Evolutionary conservation across 2,888 invertebrate genomes (phyloP).

Genomic region (Rhagonycha fulva): DNA sequence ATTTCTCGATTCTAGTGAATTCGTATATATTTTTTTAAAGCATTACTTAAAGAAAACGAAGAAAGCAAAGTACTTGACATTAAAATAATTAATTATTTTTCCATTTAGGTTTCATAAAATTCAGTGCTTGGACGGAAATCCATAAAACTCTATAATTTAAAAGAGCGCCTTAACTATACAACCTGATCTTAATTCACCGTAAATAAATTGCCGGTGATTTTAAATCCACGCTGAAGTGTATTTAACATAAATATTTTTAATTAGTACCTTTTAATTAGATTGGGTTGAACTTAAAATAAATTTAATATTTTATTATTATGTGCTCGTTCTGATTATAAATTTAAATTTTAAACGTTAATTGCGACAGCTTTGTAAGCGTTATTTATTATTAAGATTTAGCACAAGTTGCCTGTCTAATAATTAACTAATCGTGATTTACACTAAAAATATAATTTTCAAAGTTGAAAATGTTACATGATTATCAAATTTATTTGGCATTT

Average conservation of each 20-base stretch:
- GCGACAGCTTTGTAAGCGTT: not conserved
- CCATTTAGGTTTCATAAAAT: not conserved
- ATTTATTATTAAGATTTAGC: constrained; percentile 2
- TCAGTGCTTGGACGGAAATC: not conserved
- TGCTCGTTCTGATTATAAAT: not conserved
- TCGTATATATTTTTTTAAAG: not conserved
- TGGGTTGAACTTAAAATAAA: not conserved
- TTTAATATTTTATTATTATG: not conserved
- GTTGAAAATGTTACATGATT: not conserved
- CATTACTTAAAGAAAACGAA: not conserved
- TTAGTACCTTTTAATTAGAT: not conserved
- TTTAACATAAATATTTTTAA: not conserved
- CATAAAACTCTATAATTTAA: not conserved
- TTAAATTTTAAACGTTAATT: not conserved
- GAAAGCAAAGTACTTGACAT: not conserved
- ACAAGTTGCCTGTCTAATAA: constrained; percentile 2
- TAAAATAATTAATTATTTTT: not conserved
- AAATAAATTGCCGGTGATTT: not conserved
- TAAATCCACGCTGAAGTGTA: not conserved
- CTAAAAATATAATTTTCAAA: not conserved
- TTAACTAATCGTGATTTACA: constrained; percentile 4
- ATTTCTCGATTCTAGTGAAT: not conserved
- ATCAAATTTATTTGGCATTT: not conserved
- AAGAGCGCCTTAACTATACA: not conserved
- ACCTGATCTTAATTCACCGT: not conserved